Evolutionary conservation across 2,113 vertebrate genomes (phyloP).

Genomic region (Hippocampus mohnikei): DNA sequence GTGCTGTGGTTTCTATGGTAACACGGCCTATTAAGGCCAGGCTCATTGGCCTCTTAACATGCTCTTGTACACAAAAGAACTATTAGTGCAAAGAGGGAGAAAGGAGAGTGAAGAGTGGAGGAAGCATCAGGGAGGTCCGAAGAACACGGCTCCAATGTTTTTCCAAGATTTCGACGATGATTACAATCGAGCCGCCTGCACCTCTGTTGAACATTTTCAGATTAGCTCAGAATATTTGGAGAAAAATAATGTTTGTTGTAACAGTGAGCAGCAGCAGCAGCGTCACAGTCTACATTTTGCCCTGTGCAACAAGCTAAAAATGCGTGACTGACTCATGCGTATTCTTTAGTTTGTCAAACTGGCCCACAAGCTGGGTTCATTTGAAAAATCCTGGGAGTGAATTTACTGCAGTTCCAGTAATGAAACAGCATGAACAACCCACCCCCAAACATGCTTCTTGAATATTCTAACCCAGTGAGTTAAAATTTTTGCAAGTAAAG

Average conservation of each 20-base stretch:
- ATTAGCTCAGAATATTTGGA: not conserved
- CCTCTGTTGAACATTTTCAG: not conserved
- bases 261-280: not conserved
- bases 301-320: conserved; percentile 2
- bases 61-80: conserved; percentile 78
- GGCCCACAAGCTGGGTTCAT: conserved; percentile 32
- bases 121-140: conserved; percentile 58
- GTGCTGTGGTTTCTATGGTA: conserved; percentile 71
- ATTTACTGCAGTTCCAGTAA: conserved; percentile 58
- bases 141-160: conserved; percentile 42
- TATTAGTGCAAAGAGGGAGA: conserved; percentile 75
- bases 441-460: conserved; percentile 40
- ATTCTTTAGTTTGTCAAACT: conserved; percentile 39
- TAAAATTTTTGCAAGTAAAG: conserved; percentile 58
- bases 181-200: conserved; percentile 7
- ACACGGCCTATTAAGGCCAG: conserved; percentile 74
- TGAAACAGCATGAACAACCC: conserved; percentile 49
- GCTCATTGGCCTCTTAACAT: conserved; percentile 79
- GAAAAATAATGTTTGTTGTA: not conserved
- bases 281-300: not conserved
- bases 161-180: conserved; percentile 49
- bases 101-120: conserved; percentile 53
- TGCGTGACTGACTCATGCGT: conserved; percentile 32
- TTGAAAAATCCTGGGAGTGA: conserved; percentile 46
- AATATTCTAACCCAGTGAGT: conserved; percentile 32